These are phyloP conservation scores for Parauchenoglanis punctatus DNA, from an alignment of 2,797 vertebrate species.

Conservation along the genomic window DNA sequence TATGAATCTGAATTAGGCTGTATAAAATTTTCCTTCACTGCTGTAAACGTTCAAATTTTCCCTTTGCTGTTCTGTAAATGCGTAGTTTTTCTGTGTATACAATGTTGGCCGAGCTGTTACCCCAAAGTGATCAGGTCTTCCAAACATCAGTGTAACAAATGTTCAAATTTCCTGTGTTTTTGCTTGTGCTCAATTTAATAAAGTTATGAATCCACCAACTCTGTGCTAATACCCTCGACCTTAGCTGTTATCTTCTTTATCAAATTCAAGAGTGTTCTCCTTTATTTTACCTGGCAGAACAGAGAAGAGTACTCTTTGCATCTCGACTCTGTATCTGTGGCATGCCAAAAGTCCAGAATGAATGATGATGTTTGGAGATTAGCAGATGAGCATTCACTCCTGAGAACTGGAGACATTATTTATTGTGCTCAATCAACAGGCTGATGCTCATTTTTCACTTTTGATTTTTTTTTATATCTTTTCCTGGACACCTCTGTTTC, in stretches of 20 bases:
- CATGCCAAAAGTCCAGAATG: slow-evolving; percentile 15
- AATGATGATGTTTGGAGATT: slow-evolving; percentile 44
- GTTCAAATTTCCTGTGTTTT: not conserved
- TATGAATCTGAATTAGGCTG: slow-evolving; percentile 29
- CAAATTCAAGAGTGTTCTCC: slow-evolving; percentile 16
- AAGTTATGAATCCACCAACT: not conserved
- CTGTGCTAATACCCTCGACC: not conserved
- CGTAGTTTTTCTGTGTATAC: not conserved
- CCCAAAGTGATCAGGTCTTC: not conserved
- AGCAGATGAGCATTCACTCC: slow-evolving; percentile 56
- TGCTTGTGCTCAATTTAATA: not conserved
- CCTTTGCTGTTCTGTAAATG: not conserved
- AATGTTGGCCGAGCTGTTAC: not conserved
- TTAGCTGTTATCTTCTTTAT: slow-evolving; percentile 19
- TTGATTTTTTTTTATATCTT: not conserved
- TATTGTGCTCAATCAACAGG: slow-evolving; percentile 41
- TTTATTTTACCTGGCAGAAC: slow-evolving; percentile 39
- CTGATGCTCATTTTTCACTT: slow-evolving; percentile 31
- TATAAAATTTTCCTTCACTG: not conserved
- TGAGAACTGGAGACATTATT: slow-evolving; percentile 34
- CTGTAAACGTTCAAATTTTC: not conserved
- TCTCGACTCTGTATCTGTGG: not conserved
- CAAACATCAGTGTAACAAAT: not conserved
- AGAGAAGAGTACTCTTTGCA: not conserved
- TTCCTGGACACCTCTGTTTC: not conserved